A percentile compares a stretch with the other conserved stretches of the same genome.
These are phyloP conservation scores for Ceratitis capitata DNA, from an alignment of 1,140 invertebrate genomes.

Conservation along the genomic window DNA sequence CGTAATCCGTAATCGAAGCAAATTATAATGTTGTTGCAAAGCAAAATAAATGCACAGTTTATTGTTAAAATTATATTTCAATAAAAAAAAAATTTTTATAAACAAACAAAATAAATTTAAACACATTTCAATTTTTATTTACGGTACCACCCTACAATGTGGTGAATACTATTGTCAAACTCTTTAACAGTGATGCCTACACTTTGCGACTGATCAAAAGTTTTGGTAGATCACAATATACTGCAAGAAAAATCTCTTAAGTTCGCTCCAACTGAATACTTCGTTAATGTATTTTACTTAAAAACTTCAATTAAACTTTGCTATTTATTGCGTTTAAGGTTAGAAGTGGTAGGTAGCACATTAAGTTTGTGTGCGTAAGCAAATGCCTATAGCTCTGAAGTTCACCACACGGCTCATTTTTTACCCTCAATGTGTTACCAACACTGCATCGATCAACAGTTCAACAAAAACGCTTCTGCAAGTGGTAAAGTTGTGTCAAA, in stretches of 20 bases:
- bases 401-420: background rate
- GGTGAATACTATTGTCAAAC: background rate
- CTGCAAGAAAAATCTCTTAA: background rate
- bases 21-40: no score
- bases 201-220: background rate
- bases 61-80: background rate
- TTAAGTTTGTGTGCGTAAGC: no score
- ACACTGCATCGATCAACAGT: conserved; percentile 1
- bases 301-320: no score
- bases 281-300: no score
- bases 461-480: background rate
- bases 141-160: background rate
- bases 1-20: no score
- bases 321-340: no score
- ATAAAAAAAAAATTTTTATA: background rate
- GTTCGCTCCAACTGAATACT: background rate
- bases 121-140: background rate
- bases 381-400: background rate
- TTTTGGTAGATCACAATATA: background rate
- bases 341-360: no score
- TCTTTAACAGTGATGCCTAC: background rate
- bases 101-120: background rate
- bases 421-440: background rate
- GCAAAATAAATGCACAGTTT: no score
- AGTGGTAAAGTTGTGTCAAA: background rate